These are phyloP conservation scores for Spodoptera exigua DNA, from an alignment of 2,888 invertebrate species.

Conservation along the genomic window DNA sequence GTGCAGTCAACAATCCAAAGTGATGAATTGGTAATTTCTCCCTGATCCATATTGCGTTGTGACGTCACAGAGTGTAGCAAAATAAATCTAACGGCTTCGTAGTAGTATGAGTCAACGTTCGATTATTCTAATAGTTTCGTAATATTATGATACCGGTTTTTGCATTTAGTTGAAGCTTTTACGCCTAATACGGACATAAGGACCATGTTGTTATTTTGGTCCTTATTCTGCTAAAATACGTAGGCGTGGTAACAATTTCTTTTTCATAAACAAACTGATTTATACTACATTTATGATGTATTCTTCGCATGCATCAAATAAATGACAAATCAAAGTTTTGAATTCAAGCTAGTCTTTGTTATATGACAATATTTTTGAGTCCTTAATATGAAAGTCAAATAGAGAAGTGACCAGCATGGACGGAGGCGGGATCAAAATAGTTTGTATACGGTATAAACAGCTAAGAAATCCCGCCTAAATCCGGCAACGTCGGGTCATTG, in stretches of 20 bases:
- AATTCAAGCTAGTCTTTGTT: neutral
- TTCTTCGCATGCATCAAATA: too few relatives aligned
- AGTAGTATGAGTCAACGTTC: slow-evolving; percentile 43
- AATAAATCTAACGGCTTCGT: slow-evolving; percentile 50
- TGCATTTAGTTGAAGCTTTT: slow-evolving; percentile 1
- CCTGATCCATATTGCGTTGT: slow-evolving; percentile 39
- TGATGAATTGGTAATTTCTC: slow-evolving; percentile 39
- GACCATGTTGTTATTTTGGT: slow-evolving; percentile 14
- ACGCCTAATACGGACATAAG: neutral
- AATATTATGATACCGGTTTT: slow-evolving; percentile 22
- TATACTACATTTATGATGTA: too few relatives aligned
- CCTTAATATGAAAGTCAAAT: slow-evolving; percentile 25
- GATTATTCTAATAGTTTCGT: slow-evolving; percentile 36
- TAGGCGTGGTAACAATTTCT: neutral
- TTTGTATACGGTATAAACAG: slow-evolving; percentile 31
- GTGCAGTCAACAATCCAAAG: slow-evolving; percentile 13
- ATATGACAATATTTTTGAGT: too few relatives aligned
- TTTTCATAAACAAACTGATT: neutral
- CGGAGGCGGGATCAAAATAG: slow-evolving; percentile 50
- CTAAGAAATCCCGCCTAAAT: slow-evolving; percentile 49
- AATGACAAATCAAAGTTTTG: neutral
- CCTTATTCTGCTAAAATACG: slow-evolving; percentile 1
- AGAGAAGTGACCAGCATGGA: slow-evolving; percentile 18
- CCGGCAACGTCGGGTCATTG: slow-evolving; percentile 48
- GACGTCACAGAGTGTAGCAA: slow-evolving; percentile 51